A percentile compares a stretch with the other conserved stretches of the same genome.
Evolutionary conservation across 1,140 invertebrate species (phyloP).

Genomic region (Hyphantria cunea): DNA sequence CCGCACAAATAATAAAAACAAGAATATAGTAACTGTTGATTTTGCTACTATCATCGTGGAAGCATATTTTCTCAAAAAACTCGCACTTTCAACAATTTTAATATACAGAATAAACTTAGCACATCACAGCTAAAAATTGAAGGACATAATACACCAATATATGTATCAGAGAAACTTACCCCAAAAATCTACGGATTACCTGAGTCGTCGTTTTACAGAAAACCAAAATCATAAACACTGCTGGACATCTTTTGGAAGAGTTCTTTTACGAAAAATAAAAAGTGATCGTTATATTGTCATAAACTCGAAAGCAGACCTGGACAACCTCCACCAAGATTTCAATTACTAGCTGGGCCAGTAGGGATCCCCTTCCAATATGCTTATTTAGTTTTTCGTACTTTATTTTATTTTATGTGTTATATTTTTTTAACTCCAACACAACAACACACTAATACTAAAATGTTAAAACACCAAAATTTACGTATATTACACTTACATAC

Average conservation of each 20-base stretch:
- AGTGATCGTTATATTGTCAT: not conserved
- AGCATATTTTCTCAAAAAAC: not conserved
- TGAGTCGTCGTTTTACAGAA: not conserved
- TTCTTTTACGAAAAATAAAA: not conserved
- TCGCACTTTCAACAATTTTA: not conserved
- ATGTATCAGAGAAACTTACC: constrained; percentile 9
- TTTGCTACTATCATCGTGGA: not conserved
- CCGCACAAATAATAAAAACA: not conserved
- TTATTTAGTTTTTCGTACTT: too few relatives aligned
- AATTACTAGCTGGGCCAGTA: too few relatives aligned
- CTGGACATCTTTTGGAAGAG: constrained; percentile 6
- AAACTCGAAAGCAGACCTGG: not conserved
- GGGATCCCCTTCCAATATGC: too few relatives aligned
- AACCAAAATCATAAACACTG: constrained; percentile 4
- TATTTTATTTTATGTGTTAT: too few relatives aligned
- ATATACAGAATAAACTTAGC: too few relatives aligned
- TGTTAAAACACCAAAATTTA: too few relatives aligned
- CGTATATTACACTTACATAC: too few relatives aligned
- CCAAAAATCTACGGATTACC: not conserved
- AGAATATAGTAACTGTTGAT: not conserved
- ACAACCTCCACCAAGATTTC: not conserved
- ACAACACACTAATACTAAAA: too few relatives aligned
- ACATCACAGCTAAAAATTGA: not conserved
- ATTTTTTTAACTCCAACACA: too few relatives aligned
- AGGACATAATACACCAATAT: constrained; percentile 1